Evolutionary conservation across 2,113 vertebrate species (phyloP), one percentile per base, ranked within the genome.

Genomic region (Calonectris borealis): DNA sequence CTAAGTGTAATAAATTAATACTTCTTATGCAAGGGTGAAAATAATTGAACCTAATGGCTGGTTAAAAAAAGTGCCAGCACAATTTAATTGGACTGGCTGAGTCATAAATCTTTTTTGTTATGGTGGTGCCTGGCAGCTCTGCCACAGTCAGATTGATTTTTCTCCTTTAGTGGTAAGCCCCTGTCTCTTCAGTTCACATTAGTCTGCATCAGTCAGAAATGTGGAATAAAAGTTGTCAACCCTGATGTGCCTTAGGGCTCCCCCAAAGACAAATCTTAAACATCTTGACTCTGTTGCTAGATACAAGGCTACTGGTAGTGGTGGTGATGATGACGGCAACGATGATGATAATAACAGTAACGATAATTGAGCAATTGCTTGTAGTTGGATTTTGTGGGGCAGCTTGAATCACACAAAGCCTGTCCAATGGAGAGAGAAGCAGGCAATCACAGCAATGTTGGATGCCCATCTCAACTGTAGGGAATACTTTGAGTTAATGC

Each of bases 61-160:
- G 62, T 94, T 88, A 70, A 82, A 96, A 95, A 66, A 86, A 36
- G 60, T 78, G 51, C 58, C 48, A 96, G 78, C 48, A 84, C 38
- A 91, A 88, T 94, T 95, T 95, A 94, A 87, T 89, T 96, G 78
- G 73, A 64, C 42, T 95, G 73, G 8, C 73, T 95, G 93, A 96
- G 54, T 93, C 91, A 93, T 94, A 75, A 86, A 83, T 81, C 31
- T 42, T 46, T 94, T 90, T 77, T 93, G 54, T 85, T 94, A 46
- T 90, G 79, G 85, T 72, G 68, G 31, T 88, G 58, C 70, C 61
- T 91, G 87, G 70, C 78, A 95, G 48, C 54, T 88, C 82, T 91
- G 52, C 48, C 73, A 65, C 7, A 92, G 68, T 66, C 68, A 92
- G 64, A 85, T 36, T 79, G 73, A 92, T 57, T 80, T 92, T 90